Evolutionary conservation across 2,888 invertebrate genomes (phyloP), one percentile per base, ranked within the genome.

Genomic region (Nomada ruficornis): DNA sequence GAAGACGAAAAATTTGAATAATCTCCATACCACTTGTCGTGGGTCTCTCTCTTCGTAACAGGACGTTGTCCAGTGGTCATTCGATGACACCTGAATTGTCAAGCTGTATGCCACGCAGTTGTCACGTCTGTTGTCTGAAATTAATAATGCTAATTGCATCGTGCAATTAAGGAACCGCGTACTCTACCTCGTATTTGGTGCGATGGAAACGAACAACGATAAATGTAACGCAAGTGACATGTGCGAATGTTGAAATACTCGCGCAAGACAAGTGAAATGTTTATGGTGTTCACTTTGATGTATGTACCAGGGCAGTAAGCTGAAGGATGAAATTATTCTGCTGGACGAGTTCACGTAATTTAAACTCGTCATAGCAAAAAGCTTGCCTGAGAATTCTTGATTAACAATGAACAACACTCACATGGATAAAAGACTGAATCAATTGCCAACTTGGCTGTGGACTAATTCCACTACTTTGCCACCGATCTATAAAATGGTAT

Each of bases 361-460:
- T 44, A 52, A 68, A 29, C 69, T 74, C 62, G 60, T 85, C 52
- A 68, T 83, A 86, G 77, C 82, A 26, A 63, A 57, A 60, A 69
- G 50, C 59, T 70, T n/a, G 59, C 52, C 50, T 47, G 29, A 82
- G 60, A 65, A 84, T 82, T 90, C 91, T 70, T 52, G 11, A 62
- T 57, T 42, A 63, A 84, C 60, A 64, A 88, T 88, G 93, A 93
- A 89, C 57, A 91, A 90, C 71, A 74, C 80, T 84, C 91, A 91
- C n/a, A 80, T 86, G 80, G 92, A 92, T n/a, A 93, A 92, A 85
- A 90, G 85, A 82, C 86, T 91, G 78, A 91, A 89, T 23, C 93
- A 93, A 78, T 84, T 94, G 77, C 94, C 94, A 52, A 89, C 89
- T 52, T 94, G 94, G 94, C 88, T 94, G 50, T 93, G 92, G 90